Evolutionary conservation across 53 echinoderm and acorn worm genomes (phyloP), one percentile per base, ranked within the genome.

Genomic region (Luidia sarsii): DNA sequence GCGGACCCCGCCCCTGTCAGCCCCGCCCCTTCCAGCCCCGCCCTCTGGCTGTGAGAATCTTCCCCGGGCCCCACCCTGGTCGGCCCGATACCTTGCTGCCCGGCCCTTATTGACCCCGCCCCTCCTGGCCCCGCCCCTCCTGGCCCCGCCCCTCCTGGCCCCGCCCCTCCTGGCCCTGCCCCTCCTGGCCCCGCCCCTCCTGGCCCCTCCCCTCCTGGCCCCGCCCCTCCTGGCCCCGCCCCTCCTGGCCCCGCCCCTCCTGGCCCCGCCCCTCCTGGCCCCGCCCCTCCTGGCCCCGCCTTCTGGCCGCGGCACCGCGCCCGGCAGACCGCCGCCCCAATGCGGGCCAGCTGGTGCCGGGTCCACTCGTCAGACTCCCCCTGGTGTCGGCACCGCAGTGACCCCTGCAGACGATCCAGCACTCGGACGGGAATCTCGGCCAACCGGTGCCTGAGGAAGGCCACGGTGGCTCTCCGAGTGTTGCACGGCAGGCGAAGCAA

Each of bases 401-500:
- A 61, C 11, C 60, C 46, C 21, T 60, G 49, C 22, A 83, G 70
- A 27, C 68, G 30, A 10, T 57, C 37, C 2, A 83, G 37, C 20
- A 32, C 33, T 7, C 3, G 21, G 32, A 16, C 46, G 29, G 83
- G 70, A 21, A 83, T 57, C n/a, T 83, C 83, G 10, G 70, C 20
- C 7, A 28, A 33, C 19, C 57, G 83, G 1, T 70, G 57, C 0
- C 31, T 34, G 22, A 83, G 70, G 56, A 83, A 83, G 2, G 71
- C 83, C 2, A 83, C 4, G 14, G 33, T 83, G 27, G 70, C 70
- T 13, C 83, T 69, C 37, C 70, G 83, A 11, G 70, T 61, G 54
- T 83, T 50, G 20, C 61, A 53, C 3, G 83, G 83, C 45, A 83
- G 48, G 20, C 70, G 70, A 13, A 62, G 62, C 16, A 83, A 70